Evolutionary conservation across 2,797 vertebrate species (phyloP), one percentile per base, ranked within the genome.

Genomic region (Macroramphosus scolopax): DNA sequence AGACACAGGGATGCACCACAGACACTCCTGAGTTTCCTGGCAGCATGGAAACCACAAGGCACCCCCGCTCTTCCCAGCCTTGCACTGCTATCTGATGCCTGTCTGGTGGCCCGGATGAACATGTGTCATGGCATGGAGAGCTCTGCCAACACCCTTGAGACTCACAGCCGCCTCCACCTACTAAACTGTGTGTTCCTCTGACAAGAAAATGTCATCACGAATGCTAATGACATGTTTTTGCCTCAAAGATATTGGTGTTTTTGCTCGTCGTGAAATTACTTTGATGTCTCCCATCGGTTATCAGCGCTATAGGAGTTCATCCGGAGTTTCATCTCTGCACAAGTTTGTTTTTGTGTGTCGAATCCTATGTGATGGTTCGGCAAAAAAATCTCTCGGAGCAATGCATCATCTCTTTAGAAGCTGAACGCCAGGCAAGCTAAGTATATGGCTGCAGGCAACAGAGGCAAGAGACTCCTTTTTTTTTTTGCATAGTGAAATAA

Each of bases 401-500:
- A 76, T 65, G 78, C 69, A 68, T 67, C 72, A 75, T 72, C 47
- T 38, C 61, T 68, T 77, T 44, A 77, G 60, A 81, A 73, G 51
- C 57, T 41, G 66, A 80, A 75, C 44, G 69, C 74, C 78, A 82
- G 66, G 78, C 80, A 65, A 80, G 64, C 72, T 73, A 51, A 78
- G 75, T 68, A 68, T 82, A 72, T 67, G 35, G 72, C 82, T 25
- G 15, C 56, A 39, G 80, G 86, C 80, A 0, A 51, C 31, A 7
- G 60, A 71, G 59, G 63, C 74, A 78, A 75, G 51, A 78, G 79
- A 81, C 59, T 46, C 78, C 9, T 6, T 16, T 28, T 30, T 7
- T 74, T 77, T 78, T 72, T 64, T 76, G 62, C 73, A 69, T 63
- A 28, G 59, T 57, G 73, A 76, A 85, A 81, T 78, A 73, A 83